A percentile compares a stretch with the other conserved stretches of the same genome.
Evolutionary conservation across 2,888 invertebrate species (phyloP).

Genomic region (Monopis laevigella): DNA sequence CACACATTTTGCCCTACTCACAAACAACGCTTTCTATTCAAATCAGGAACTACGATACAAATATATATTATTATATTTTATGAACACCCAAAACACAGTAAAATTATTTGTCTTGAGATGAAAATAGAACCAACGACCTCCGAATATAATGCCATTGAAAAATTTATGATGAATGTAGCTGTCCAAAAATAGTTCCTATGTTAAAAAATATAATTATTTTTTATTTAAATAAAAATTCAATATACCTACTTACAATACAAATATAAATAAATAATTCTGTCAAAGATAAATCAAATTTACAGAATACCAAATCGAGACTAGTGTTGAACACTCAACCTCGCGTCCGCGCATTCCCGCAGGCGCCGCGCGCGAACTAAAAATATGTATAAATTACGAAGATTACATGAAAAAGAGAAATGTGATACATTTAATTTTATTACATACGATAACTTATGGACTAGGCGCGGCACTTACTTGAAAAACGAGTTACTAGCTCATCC

Average conservation of each 20-base stretch:
- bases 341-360: constrained; percentile 34
- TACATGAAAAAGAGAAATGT: constrained; percentile 66
- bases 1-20: no score
- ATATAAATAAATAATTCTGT: constrained; percentile 29
- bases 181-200: no score
- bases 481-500: constrained; percentile 37
- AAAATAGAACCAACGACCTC: no score
- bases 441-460: constrained; percentile 62
- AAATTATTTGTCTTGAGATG: no score
- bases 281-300: constrained; percentile 30
- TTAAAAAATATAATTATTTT: background rate
- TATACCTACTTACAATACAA: constrained; percentile 23
- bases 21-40: no score
- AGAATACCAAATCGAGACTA: constrained; percentile 23
- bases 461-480: constrained; percentile 53
- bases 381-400: constrained; percentile 65
- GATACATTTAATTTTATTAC: constrained; percentile 68
- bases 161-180: no score
- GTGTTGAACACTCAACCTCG: constrained; percentile 23
- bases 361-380: constrained; percentile 59
- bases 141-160: no score
- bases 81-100: no score
- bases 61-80: no score
- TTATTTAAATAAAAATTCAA: constrained; percentile 16
- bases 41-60: no score